Percentiles rank a stretch among this genome's conserved stretches.
Evolutionary conservation across 2,888 invertebrate species (phyloP).

Genomic region (Eledona agricola): DNA sequence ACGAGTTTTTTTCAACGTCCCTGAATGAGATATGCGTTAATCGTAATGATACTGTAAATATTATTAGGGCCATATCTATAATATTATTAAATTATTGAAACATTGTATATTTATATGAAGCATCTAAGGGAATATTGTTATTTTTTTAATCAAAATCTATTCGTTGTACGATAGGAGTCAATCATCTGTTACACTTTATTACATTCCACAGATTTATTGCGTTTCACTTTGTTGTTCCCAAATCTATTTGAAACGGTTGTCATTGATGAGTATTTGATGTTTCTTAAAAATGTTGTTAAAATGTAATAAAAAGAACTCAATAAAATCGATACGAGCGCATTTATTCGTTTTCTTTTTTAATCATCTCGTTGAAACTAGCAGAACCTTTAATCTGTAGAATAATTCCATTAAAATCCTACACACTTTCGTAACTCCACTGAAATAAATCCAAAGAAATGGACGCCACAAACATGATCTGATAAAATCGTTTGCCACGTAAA

Average conservation of each 20-base stretch:
- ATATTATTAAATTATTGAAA: conserved; percentile 24
- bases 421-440: too few species aligned
- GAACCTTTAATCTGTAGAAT: too few species aligned
- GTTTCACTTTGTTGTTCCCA: conserved; percentile 19
- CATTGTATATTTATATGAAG: conserved; percentile 28
- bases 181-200: conserved; percentile 18
- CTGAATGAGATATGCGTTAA: conserved; percentile 9
- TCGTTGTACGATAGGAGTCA: conserved; percentile 19
- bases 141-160: conserved; percentile 32
- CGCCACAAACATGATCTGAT: too few species aligned
- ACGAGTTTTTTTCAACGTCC: conserved; percentile 29
- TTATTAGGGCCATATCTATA: conserved; percentile 30
- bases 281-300: conserved; percentile 39
- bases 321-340: conserved; percentile 30
- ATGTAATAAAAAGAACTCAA: conserved; percentile 38
- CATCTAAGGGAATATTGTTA: conserved; percentile 23
- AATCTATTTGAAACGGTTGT: conserved; percentile 24
- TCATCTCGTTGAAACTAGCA: too few species aligned
- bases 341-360: neutral
- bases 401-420: too few species aligned
- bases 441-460: too few species aligned
- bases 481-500: too few species aligned
- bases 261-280: conserved; percentile 37
- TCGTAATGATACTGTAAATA: conserved; percentile 24
- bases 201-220: conserved; percentile 17